Conservation (phyloP, 1,140 invertebrate species). For the Trialeurodes vaporariorum region DNA sequence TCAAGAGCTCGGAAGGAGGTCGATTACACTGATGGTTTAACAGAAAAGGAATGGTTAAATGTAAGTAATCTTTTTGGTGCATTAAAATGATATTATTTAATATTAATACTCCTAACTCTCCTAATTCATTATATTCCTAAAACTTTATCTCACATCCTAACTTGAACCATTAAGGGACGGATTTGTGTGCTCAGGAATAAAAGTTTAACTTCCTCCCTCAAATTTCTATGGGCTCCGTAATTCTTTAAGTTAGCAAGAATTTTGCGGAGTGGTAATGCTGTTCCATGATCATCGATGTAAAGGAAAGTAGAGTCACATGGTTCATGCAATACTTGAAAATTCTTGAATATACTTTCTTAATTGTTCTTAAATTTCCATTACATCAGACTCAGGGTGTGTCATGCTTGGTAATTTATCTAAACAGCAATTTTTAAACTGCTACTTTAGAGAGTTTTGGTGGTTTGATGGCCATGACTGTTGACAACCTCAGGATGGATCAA, state of each 20-base stretch:
- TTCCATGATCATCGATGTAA: too few relatives aligned
- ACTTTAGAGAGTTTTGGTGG: too few relatives aligned
- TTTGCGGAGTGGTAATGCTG: too few relatives aligned
- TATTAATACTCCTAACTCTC: neutral
- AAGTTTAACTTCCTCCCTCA: neutral
- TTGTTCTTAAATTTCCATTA: too few relatives aligned
- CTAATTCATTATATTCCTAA: neutral
- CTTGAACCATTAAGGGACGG: constrained; percentile 49
- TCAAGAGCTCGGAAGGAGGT: constrained; percentile 94
- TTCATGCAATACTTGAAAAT: too few relatives aligned
- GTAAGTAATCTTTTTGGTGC: constrained; percentile 34
- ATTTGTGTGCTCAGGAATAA: constrained; percentile 25
- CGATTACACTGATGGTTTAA: constrained; percentile 91
- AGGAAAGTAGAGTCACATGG: too few relatives aligned
- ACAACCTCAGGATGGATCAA: neutral
- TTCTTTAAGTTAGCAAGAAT: too few relatives aligned
- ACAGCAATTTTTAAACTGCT: too few relatives aligned
- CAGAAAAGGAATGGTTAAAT: constrained; percentile 94
- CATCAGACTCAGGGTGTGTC: too few relatives aligned
- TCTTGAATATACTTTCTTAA: too few relatives aligned
- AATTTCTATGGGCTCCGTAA: neutral
- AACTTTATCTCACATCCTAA: constrained; percentile 34
- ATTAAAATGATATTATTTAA: constrained; percentile 46
- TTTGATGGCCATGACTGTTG: too few relatives aligned
- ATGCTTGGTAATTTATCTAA: too few relatives aligned